Conservation (phyloP, 2,888 invertebrate genomes). For the Netelia inedita region DNA sequence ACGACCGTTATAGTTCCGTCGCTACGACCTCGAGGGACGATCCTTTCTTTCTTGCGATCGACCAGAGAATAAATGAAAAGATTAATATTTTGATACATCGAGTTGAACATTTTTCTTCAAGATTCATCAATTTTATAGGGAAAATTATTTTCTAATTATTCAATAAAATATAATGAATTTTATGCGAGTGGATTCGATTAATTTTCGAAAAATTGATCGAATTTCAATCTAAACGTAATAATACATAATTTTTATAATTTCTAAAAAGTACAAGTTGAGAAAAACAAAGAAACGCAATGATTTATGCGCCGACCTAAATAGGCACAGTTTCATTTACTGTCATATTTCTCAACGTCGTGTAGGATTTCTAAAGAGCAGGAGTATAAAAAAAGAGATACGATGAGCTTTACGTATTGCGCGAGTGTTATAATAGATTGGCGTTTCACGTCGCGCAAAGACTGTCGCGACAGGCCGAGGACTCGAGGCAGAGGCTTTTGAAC, state of each 20-base stretch:
- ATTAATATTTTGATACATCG: background rate
- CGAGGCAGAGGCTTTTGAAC: conserved; percentile 45
- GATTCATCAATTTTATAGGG: too few species aligned
- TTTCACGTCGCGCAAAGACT: background rate
- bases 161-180: too few species aligned
- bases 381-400: background rate
- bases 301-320: too few species aligned
- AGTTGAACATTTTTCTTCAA: background rate
- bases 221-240: too few species aligned
- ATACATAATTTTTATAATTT: too few species aligned
- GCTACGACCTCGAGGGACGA: background rate
- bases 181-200: too few species aligned
- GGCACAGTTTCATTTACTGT: background rate
- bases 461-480: conserved; percentile 13
- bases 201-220: too few species aligned
- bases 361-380: background rate
- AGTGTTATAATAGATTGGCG: background rate
- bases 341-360: background rate
- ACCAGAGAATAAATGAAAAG: background rate
- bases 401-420: background rate
- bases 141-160: too few species aligned
- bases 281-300: too few species aligned
- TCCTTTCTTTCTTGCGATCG: background rate
- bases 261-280: too few species aligned
- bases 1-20: background rate